phyloP scores from a whole-genome alignment of 2,888 invertebrate genomes.

The Maniola hyperantus region DNA sequence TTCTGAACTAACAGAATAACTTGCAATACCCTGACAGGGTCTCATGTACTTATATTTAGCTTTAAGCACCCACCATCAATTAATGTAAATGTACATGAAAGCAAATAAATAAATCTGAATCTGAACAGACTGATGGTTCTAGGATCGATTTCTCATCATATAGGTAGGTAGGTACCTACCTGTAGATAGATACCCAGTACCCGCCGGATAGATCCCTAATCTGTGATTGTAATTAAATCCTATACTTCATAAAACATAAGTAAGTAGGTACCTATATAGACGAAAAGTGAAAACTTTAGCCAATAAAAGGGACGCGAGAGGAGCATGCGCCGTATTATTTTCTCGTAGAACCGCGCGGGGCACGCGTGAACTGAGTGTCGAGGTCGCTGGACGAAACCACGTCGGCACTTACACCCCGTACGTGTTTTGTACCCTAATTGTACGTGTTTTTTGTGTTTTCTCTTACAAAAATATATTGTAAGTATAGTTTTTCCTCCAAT shows the following conservation, averaged over 20 bases:
- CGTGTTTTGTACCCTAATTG: not conserved
- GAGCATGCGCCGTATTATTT: constrained; percentile 35
- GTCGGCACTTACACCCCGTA: constrained; percentile 1
- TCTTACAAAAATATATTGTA: constrained; percentile 10
- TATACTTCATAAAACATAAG: not conserved
- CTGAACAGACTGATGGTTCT: too few species aligned
- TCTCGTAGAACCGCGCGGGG: constrained; percentile 17
- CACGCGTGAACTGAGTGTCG: constrained; percentile 34
- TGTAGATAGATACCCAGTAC: too few species aligned
- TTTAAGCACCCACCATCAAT: too few species aligned
- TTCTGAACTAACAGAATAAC: too few species aligned
- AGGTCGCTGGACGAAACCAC: constrained; percentile 43
- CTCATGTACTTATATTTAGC: too few species aligned
- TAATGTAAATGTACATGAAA: too few species aligned
- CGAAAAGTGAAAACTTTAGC: constrained; percentile 19
- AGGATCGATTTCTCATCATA: too few species aligned
- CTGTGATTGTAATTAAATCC: not conserved
- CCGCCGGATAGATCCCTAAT: not conserved
- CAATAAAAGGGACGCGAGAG: constrained; percentile 27
- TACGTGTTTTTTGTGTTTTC: not conserved
- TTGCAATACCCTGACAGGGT: too few species aligned
- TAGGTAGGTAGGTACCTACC: too few species aligned
- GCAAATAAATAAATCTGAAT: too few species aligned
- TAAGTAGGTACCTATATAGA: not conserved
- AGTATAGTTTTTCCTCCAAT: constrained; percentile 4